Conservation (phyloP, 2,888 invertebrate genomes). For the Hyposoter dolosus region DNA sequence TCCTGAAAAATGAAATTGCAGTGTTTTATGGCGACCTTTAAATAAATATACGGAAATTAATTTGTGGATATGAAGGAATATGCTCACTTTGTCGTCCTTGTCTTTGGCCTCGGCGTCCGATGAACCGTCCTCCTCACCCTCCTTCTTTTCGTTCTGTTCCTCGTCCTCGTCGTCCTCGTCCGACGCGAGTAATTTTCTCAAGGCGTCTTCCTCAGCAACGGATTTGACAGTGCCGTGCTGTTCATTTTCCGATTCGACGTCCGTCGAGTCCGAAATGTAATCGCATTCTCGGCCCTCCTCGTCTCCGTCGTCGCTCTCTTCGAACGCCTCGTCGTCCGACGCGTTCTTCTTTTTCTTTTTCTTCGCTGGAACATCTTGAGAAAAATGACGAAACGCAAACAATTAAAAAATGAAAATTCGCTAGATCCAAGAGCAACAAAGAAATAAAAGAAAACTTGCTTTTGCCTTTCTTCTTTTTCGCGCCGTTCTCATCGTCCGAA, state of each 20-base stretch:
- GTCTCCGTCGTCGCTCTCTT: conserved; percentile 99
- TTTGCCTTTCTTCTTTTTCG: conserved; percentile 89
- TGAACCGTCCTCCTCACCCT: conserved; percentile 89
- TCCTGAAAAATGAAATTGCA: conserved; percentile 76
- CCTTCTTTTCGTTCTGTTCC: conserved; percentile 91
- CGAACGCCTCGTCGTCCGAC: conserved; percentile 95
- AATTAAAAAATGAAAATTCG: too few species aligned
- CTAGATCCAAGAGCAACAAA: not conserved
- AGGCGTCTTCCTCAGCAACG: conserved; percentile 96
- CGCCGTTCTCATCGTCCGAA: conserved; percentile 86
- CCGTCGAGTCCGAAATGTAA: conserved; percentile 96
- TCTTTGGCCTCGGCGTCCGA: conserved; percentile 90
- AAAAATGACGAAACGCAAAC: conserved; percentile 27
- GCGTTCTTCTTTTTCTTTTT: conserved; percentile 92
- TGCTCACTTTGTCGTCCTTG: conserved; percentile 86
- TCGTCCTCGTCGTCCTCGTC: conserved; percentile 96
- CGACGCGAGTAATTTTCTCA: conserved; percentile 94
- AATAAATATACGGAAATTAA: not conserved
- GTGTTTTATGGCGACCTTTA: not conserved
- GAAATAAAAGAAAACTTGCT: conserved; percentile 71
- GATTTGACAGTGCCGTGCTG: conserved; percentile 91
- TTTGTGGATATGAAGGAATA: not conserved
- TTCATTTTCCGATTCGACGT: conserved; percentile 91
- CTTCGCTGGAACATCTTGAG: conserved; percentile 75
- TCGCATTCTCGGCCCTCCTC: conserved; percentile 97